Conservation (phyloP, 2,888 invertebrate genomes). For the Heliconius sara region DNA sequence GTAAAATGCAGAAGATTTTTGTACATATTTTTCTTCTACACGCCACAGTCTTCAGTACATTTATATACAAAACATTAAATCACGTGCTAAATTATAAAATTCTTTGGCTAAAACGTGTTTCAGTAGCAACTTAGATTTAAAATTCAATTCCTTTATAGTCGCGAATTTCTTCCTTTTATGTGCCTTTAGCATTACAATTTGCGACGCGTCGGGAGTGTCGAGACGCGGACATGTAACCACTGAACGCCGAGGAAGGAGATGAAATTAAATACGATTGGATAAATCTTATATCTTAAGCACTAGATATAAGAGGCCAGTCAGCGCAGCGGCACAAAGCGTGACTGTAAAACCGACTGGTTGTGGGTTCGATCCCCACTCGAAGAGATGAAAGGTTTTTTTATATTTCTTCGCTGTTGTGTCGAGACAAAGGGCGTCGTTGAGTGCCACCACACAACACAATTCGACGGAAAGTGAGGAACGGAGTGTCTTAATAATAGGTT, state of each 20-base stretch:
- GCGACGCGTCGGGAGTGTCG: constrained; percentile 22
- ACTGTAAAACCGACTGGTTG: too few species aligned
- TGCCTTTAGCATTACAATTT: constrained; percentile 29
- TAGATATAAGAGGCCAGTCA: too few species aligned
- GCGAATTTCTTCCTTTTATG: constrained; percentile 27
- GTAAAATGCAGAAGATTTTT: not conserved
- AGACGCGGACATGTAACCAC: not conserved
- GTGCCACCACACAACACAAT: too few species aligned
- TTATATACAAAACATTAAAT: not conserved
- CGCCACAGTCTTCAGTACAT: not conserved
- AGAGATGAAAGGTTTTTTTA: too few species aligned
- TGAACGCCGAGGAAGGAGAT: not conserved
- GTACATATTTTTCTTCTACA: not conserved
- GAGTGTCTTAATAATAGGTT: too few species aligned
- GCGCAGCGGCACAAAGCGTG: too few species aligned
- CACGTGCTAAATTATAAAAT: constrained; percentile 22
- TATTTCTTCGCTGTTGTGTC: too few species aligned
- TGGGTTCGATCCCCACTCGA: too few species aligned
- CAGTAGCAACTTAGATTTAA: constrained; percentile 21
- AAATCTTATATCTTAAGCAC: too few species aligned
- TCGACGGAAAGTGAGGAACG: too few species aligned
- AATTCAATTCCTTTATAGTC: constrained; percentile 31
- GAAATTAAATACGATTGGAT: not conserved
- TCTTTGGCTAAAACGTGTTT: constrained; percentile 24
- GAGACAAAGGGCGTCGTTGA: too few species aligned